These are phyloP conservation scores for Pantherophis alleghaniensis DNA, from an alignment of 2,797 vertebrate genomes.

Conservation along the genomic window DNA sequence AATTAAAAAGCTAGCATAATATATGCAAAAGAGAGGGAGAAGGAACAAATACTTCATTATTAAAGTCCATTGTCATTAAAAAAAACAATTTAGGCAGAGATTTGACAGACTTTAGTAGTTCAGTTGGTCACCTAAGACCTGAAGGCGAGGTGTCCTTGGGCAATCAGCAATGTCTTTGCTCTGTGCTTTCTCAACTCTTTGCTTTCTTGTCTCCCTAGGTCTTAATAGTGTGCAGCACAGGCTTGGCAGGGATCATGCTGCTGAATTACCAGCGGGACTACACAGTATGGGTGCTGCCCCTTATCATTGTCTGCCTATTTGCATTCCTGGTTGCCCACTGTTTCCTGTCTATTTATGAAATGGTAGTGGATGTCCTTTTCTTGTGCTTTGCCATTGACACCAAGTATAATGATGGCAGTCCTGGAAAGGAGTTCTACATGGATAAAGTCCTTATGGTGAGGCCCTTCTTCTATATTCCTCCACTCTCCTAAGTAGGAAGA, in stretches of 20 bases:
- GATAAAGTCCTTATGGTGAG: slow-evolving; percentile 98
- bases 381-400: slow-evolving; percentile 97
- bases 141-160: background rate
- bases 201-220: slow-evolving; percentile 71
- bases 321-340: slow-evolving; percentile 97
- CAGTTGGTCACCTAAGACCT: background rate
- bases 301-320: slow-evolving; percentile 94
- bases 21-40: background rate
- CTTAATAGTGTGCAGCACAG: slow-evolving; percentile 90
- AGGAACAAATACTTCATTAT: background rate
- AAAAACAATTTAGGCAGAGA: background rate
- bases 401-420: slow-evolving; percentile 96
- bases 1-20: background rate
- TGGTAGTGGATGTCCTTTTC: slow-evolving; percentile 97
- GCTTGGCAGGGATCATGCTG: slow-evolving; percentile 89
- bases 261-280: slow-evolving; percentile 94
- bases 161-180: slow-evolving; percentile 15
- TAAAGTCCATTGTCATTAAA: background rate
- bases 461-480: background rate
- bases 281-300: slow-evolving; percentile 93
- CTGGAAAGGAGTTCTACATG: slow-evolving; percentile 96
- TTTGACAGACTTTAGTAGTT: background rate
- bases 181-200: slow-evolving; percentile 24
- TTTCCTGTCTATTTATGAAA: slow-evolving; percentile 98
- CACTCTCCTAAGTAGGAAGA: background rate